These are phyloP conservation scores for Lontra canadensis DNA, from an alignment of 2,113 vertebrate genomes.

Conservation along the genomic window DNA sequence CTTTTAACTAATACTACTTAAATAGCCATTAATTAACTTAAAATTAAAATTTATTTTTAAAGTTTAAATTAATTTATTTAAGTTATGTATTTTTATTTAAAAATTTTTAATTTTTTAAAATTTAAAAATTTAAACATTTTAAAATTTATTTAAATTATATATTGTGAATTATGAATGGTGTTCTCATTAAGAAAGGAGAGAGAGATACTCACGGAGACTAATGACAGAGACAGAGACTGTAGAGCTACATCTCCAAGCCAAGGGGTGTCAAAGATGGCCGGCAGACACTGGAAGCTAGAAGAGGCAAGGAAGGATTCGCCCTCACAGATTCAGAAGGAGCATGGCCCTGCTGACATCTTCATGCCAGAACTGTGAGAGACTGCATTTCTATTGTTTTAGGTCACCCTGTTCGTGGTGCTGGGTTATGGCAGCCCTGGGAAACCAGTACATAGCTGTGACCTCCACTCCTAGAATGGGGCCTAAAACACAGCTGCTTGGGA, in stretches of 20 bases:
- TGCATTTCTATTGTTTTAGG: not conserved
- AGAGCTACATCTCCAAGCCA: not conserved
- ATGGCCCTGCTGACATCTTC: not conserved
- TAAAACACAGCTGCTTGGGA: not conserved
- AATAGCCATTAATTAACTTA: too few relatives aligned
- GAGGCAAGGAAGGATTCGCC: not conserved
- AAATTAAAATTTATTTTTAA: too few relatives aligned
- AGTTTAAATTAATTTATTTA: too few relatives aligned
- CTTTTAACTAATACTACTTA: not conserved
- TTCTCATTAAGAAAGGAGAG: not conserved
- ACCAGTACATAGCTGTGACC: not conserved
- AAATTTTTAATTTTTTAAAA: too few relatives aligned
- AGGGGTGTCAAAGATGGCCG: fast-evolving
- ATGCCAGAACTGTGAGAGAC: not conserved
- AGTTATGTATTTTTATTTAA: too few relatives aligned
- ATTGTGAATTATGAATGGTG: not conserved
- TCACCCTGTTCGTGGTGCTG: not conserved
- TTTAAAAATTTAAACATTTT: too few relatives aligned
- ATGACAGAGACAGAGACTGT: not conserved
- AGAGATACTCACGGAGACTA: not conserved
- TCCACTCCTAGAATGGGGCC: not conserved
- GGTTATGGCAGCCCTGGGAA: not conserved
- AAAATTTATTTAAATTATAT: too few relatives aligned
- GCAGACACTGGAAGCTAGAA: not conserved
- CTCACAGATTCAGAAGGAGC: not conserved